Conservation (phyloP, 2,797 vertebrate species). For the Rallus crepitans region DNA sequence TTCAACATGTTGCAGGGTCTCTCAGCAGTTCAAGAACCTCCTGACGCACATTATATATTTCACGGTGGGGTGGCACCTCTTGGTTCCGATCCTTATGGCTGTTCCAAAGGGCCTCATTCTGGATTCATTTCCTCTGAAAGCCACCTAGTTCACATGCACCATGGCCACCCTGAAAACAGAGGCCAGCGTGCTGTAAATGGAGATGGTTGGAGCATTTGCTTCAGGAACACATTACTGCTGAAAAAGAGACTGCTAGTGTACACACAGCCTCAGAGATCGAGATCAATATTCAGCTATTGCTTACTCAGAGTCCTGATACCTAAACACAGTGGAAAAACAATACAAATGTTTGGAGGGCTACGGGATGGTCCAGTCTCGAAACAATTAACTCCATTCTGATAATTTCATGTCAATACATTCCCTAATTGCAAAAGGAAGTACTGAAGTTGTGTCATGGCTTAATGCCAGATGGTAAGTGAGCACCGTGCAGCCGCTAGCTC, state of each 20-base stretch:
- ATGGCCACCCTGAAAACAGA: not conserved
- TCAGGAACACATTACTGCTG: not conserved
- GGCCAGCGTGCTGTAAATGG: not conserved
- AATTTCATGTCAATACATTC: not conserved
- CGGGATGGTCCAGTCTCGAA: not conserved
- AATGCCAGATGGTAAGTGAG: no score
- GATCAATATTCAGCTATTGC: not conserved
- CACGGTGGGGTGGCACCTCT: not conserved
- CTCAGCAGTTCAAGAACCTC: not conserved
- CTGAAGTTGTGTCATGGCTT: not conserved
- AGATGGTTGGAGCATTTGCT: not conserved
- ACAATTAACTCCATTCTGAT: not conserved
- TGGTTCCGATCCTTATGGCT: not conserved
- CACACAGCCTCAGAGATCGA: not conserved
- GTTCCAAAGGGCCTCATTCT: not conserved
- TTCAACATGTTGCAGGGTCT: not conserved
- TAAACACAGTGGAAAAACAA: not conserved
- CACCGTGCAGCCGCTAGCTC: no score
- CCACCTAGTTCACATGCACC: rapidly evolving
- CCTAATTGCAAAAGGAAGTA: not conserved
- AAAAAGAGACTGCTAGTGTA: not conserved
- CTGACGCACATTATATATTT: not conserved
- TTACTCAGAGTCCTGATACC: not conserved
- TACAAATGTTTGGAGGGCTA: not conserved
- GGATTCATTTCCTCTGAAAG: not conserved